Conservation (phyloP, 1,140 invertebrate genomes). For the Leguminivora glycinivorella region DNA sequence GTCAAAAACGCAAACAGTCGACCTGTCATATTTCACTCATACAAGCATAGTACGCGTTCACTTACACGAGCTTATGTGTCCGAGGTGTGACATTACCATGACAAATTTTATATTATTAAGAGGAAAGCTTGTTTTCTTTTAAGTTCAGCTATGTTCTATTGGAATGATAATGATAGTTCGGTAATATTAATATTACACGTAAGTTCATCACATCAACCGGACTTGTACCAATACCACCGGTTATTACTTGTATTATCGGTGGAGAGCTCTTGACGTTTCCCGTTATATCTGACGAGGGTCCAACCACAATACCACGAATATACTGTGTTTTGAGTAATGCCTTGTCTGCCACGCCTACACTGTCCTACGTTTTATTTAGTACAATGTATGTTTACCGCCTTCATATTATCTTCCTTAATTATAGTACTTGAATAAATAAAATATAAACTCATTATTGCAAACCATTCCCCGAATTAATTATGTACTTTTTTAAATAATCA, state of each 20-base stretch:
- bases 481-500: not conserved
- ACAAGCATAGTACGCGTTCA: too few relatives aligned
- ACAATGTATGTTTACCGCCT: not conserved
- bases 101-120: too few relatives aligned
- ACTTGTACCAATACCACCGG: constrained; percentile 13
- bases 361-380: not conserved
- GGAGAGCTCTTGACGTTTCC: constrained; percentile 19
- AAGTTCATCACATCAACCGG: constrained; percentile 2
- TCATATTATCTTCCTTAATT: constrained; percentile 28
- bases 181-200: constrained; percentile 20
- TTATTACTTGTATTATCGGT: constrained; percentile 28
- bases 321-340: constrained; percentile 24
- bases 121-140: not conserved
- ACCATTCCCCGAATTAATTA: not conserved
- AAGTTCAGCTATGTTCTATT: not conserved
- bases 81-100: too few relatives aligned
- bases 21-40: too few relatives aligned
- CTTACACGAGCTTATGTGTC: too few relatives aligned
- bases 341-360: constrained; percentile 1
- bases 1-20: too few relatives aligned
- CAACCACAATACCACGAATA: constrained; percentile 21
- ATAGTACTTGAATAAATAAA: constrained; percentile 34
- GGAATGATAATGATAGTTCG: not conserved
- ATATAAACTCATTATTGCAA: not conserved
- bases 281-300: constrained; percentile 25